Conservation (phyloP, 2,888 invertebrate genomes). For the Plagodis pulveraria region DNA sequence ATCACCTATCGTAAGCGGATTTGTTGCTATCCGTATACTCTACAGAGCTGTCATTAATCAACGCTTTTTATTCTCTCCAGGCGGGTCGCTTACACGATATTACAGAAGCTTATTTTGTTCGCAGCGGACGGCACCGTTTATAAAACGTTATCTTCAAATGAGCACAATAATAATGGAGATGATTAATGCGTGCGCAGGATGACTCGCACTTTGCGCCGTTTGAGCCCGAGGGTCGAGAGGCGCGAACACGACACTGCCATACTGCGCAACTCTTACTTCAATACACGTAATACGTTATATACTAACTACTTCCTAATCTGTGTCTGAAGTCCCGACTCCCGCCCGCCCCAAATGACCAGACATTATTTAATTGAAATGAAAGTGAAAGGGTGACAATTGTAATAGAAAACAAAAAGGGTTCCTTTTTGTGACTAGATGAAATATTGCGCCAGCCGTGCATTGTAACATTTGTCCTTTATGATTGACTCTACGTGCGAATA, state of each 20-base stretch:
- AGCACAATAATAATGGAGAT: slow-evolving; percentile 83
- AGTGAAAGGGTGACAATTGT: slow-evolving; percentile 84
- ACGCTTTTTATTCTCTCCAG: slow-evolving; percentile 63
- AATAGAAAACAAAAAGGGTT: slow-evolving; percentile 82
- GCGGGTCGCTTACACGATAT: slow-evolving; percentile 75
- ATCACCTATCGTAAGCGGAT: slow-evolving; percentile 46
- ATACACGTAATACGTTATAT: too few species aligned
- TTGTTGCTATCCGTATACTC: slow-evolving; percentile 33
- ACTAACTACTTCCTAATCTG: not conserved
- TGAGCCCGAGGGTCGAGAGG: slow-evolving; percentile 59
- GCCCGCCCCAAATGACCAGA: slow-evolving; percentile 83
- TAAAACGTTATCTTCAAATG: slow-evolving; percentile 83
- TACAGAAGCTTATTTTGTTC: slow-evolving; percentile 82
- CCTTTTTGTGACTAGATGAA: slow-evolving; percentile 74
- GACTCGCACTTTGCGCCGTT: slow-evolving; percentile 74
- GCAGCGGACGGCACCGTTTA: slow-evolving; percentile 82
- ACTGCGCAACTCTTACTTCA: slow-evolving; percentile 39
- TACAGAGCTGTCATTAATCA: slow-evolving; percentile 68
- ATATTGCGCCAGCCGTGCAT: slow-evolving; percentile 81
- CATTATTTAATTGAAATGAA: slow-evolving; percentile 85
- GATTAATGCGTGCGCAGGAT: slow-evolving; percentile 83
- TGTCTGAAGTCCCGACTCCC: slow-evolving; percentile 19
- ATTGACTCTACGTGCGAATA: slow-evolving; percentile 33
- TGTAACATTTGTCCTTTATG: slow-evolving; percentile 79
- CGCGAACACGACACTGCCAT: slow-evolving; percentile 66